Evolutionary conservation across 2,113 vertebrate species (phyloP).

Genomic region (Psophia crepitans): DNA sequence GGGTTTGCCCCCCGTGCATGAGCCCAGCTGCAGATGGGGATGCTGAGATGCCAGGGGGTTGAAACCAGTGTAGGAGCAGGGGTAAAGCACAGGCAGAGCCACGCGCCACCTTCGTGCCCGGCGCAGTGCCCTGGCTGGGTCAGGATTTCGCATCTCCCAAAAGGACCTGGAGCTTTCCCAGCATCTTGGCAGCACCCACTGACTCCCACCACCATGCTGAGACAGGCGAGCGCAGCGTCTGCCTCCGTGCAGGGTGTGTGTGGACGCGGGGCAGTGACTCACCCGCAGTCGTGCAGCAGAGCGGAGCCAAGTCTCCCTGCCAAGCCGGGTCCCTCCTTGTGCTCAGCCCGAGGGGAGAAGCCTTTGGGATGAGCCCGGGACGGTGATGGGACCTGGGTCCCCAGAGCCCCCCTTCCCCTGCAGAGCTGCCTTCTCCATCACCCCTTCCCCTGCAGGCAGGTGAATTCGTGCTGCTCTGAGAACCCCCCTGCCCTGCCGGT

Average conservation of each 20-base stretch:
- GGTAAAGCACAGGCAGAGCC: neutral
- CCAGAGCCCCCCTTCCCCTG: rapidly evolving
- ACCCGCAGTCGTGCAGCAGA: neutral
- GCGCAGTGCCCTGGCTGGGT: neutral
- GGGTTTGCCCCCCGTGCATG: neutral
- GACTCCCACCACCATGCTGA: neutral
- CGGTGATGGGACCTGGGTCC: rapidly evolving
- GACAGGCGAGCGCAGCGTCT: neutral
- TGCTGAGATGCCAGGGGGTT: neutral
- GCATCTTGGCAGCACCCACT: neutral
- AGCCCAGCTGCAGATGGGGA: neutral
- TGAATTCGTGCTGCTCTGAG: neutral
- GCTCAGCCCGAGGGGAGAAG: neutral
- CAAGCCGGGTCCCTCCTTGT: rapidly evolving
- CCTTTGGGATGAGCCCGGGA: neutral
- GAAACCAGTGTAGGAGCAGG: rapidly evolving
- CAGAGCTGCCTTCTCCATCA: rapidly evolving
- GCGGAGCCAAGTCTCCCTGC: neutral
- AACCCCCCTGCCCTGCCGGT: rapidly evolving
- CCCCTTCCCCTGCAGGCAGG: rapidly evolving
- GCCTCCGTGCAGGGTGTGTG: neutral
- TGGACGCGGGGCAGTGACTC: neutral
- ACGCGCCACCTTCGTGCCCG: rapidly evolving
- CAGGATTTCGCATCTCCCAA: rapidly evolving
- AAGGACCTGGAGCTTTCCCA: neutral